Evolutionary conservation across 2,113 vertebrate species (phyloP), one percentile per base, ranked within the genome.

Genomic region (Probosciger aterrimus): DNA sequence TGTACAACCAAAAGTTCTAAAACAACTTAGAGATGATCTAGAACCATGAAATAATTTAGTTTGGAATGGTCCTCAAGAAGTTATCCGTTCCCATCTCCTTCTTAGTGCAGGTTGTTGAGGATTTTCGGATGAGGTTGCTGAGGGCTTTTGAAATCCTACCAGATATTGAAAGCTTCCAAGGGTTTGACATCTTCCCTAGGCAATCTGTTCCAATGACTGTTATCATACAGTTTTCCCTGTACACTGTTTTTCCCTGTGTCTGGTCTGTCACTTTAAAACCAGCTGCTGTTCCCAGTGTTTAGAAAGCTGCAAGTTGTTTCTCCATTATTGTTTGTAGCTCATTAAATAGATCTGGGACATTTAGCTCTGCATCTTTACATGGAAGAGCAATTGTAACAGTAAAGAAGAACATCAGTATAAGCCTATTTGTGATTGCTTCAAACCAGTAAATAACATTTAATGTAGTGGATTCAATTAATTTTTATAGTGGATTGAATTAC

Each of bases 211-310:
- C 50, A 57, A 18, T 17, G 15, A 20, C 25, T 50, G 23, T 41
- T 41, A 46, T 14, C 2, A 4, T 82, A 35, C 1, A 4, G 24
- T 44, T n/a, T n/a, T n/a, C n/a, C n/a, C n/a, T n/a, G n/a, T n/a
- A n/a, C n/a, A n/a, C n/a, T 47, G 35, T 49, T 57, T 49, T 41
- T 17, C 11, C 14, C 18, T 59, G 24, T 63, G 9, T 64, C 62
- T 55, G 6, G 10, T 39, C 11, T 88, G 30, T 31, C 22, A 33
- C 46, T 89, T 86, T 39, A 30, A 53, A 82, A 82, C 9, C 15
- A 43, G 35, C 41, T 70, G 64, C 37, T 49, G 7, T 67, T 91
- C 18, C 37, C 13, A 35, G 10, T 67, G 37, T 31, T 71, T 39
- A 44, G 63, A 53, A 71, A 89, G 57, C 10, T 86, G 9, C 7